Evolutionary conservation across 2,888 invertebrate genomes (phyloP).

Genomic region (Ischnus inquisitorius): DNA sequence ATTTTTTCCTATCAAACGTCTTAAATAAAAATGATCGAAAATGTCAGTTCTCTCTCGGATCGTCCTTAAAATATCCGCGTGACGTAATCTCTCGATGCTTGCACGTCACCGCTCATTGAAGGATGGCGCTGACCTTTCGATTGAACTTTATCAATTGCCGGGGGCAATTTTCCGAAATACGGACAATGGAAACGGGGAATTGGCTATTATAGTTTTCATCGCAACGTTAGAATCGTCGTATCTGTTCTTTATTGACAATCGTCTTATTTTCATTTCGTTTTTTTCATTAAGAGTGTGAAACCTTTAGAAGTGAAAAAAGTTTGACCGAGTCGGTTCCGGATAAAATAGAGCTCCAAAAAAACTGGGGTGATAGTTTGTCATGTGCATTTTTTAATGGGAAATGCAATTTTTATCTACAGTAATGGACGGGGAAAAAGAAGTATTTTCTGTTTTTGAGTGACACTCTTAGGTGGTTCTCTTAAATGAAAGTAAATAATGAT

Average conservation of each 20-base stretch:
- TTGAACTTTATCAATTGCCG: constrained; percentile 57
- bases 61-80: not conserved
- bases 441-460: no score
- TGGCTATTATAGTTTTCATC: not conserved
- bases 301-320: no score
- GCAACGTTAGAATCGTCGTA: not conserved
- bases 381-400: no score
- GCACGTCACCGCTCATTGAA: not conserved
- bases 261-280: constrained; percentile 19
- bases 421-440: no score
- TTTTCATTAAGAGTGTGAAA: no score
- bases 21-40: not conserved
- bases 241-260: not conserved
- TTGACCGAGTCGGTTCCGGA: no score
- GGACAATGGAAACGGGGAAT: not conserved
- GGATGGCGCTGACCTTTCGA: constrained; percentile 56
- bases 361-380: no score
- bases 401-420: no score
- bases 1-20: not conserved
- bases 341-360: no score
- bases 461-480: not conserved
- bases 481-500: no score
- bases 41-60: not conserved
- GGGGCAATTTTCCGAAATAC: constrained; percentile 30
- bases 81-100: not conserved